These are phyloP conservation scores for Lordiphosa andalusiaca DNA, from an alignment of 2,888 invertebrate genomes.

Conservation along the genomic window DNA sequence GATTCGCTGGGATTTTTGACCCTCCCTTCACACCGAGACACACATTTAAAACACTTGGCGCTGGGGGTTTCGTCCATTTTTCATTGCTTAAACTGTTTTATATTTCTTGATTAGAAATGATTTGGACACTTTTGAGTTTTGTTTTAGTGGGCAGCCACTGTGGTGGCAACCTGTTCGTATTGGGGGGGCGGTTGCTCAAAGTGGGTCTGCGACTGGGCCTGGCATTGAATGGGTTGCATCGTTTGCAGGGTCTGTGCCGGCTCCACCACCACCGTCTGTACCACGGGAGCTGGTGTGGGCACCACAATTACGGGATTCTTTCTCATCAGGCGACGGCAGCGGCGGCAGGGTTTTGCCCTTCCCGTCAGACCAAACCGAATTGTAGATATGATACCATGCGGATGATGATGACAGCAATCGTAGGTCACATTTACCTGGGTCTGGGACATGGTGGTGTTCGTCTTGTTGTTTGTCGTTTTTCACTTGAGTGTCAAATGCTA, in stretches of 20 bases:
- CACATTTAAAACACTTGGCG: conserved; percentile 47
- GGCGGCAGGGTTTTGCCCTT: conserved; percentile 57
- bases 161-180: conserved; percentile 29
- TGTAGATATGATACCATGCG: conserved; percentile 37
- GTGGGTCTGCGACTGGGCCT: conserved; percentile 8
- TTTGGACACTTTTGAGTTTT: not conserved
- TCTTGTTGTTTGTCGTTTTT: too few relatives aligned
- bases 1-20: conserved; percentile 50
- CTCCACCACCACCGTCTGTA: conserved; percentile 3
- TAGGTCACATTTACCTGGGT: conserved; percentile 53
- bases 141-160: conserved; percentile 24
- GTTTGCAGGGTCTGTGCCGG: not conserved
- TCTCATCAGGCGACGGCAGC: conserved; percentile 55
- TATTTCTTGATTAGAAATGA: conserved; percentile 17
- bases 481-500: too few relatives aligned
- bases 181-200: conserved; percentile 32
- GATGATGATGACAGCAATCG: conserved; percentile 60
- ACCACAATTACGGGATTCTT: conserved; percentile 46
- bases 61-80: conserved; percentile 39
- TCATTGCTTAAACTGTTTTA: conserved; percentile 41
- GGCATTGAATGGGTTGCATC: conserved; percentile 9
- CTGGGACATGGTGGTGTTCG: conserved; percentile 32
- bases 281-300: conserved; percentile 30
- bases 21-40: conserved; percentile 35
- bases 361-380: conserved; percentile 38